A percentile compares a stretch with the other conserved stretches of the same genome.
Evolutionary conservation across 2,113 vertebrate species (phyloP).

Genomic region (Butastur rufipennis): DNA sequence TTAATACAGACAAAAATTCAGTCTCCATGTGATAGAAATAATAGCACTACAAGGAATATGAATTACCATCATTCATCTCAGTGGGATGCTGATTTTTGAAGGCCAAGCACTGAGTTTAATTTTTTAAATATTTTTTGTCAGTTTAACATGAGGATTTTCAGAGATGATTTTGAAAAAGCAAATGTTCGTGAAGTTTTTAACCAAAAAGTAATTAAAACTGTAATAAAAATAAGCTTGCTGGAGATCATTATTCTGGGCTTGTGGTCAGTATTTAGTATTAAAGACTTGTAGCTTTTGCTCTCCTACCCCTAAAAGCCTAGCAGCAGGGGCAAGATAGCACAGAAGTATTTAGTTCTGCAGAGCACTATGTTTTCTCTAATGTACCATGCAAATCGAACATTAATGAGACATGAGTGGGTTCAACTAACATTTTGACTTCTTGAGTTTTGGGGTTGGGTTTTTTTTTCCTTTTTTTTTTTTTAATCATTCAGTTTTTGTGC

Average conservation of each 20-base stretch:
- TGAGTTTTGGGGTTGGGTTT: not conserved
- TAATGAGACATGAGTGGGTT: slow-evolving; percentile 13
- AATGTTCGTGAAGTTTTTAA: not conserved
- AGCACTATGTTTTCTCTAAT: not conserved
- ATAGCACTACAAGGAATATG: not conserved
- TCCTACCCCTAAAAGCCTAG: not conserved
- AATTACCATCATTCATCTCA: not conserved
- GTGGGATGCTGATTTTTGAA: not conserved
- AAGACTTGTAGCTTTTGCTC: not conserved
- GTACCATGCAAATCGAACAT: not conserved
- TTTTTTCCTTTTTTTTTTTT: not conserved
- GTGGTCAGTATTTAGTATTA: not conserved
- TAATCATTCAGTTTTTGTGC: not conserved
- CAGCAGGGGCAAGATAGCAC: not conserved
- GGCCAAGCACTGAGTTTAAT: not conserved
- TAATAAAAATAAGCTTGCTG: not conserved
- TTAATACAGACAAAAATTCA: not conserved
- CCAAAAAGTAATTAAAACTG: not conserved
- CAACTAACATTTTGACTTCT: slow-evolving; percentile 33
- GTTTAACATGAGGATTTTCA: not conserved
- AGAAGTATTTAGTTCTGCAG: not conserved
- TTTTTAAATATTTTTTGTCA: not conserved
- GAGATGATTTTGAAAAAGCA: not conserved
- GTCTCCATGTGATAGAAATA: not conserved
- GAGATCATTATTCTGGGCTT: not conserved